Percentiles rank a stretch among this genome's conserved stretches.
phyloP scores from a whole-genome alignment of 2,888 invertebrate species.

The Ferrisia virgata region DNA sequence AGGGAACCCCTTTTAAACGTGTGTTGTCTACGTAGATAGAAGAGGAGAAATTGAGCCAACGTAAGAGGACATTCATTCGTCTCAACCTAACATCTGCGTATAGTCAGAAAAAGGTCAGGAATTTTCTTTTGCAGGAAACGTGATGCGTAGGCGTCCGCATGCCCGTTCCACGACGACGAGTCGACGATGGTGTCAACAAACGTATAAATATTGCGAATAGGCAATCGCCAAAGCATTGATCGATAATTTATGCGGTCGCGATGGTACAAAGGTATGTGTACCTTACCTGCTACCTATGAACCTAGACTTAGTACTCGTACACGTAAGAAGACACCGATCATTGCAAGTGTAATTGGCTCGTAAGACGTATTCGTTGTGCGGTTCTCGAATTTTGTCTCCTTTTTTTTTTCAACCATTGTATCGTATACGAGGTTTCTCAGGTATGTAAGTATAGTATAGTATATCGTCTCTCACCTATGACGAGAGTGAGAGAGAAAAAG shows the following conservation, averaged over 20 bases:
- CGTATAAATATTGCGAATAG: slow-evolving; percentile 7
- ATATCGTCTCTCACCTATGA: not conserved
- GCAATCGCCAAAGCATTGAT: not conserved
- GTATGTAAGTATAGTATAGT: no score
- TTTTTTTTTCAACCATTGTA: not conserved
- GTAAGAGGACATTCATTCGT: not conserved
- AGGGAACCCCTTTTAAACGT: not conserved
- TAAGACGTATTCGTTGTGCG: no score
- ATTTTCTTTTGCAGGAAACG: not conserved
- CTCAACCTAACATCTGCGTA: not conserved
- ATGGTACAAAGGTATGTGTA: not conserved
- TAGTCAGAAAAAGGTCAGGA: not conserved
- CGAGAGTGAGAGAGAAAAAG: no score
- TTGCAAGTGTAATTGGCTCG: no score
- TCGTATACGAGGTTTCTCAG: not conserved
- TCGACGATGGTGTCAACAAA: not conserved
- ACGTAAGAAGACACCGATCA: no score
- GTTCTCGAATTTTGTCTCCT: not conserved
- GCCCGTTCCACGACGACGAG: no score
- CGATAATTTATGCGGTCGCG: not conserved
- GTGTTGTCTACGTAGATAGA: no score
- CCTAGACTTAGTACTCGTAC: no score
- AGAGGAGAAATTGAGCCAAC: not conserved
- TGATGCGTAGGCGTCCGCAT: not conserved
- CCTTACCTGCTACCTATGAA: no score